Evolutionary conservation across 2,797 vertebrate species (phyloP).

Genomic region (Brachyrhaphis roseni): DNA sequence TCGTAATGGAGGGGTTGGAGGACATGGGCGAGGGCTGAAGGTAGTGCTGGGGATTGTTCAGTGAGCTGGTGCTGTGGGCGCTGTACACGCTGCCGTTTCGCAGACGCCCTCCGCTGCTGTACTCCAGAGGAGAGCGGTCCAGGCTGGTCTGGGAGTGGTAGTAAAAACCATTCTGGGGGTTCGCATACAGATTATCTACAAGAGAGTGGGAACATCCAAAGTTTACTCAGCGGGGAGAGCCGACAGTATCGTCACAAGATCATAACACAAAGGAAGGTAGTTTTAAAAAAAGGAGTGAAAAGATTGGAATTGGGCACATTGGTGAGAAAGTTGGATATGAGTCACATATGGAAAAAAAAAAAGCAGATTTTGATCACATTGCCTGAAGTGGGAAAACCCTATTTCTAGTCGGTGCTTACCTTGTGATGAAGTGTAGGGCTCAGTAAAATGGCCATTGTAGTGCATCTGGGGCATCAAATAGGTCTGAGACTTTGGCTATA

Average conservation of each 20-base stretch:
- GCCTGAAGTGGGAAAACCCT: too few relatives aligned
- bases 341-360: too few relatives aligned
- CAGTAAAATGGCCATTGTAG: constrained; percentile 95
- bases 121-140: constrained; percentile 90
- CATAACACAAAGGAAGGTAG: too few relatives aligned
- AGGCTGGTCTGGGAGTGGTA: constrained; percentile 98
- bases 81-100: constrained; percentile 97
- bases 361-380: too few relatives aligned
- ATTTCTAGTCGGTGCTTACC: constrained; percentile 75
- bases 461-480: constrained; percentile 95
- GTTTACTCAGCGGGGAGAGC: neutral
- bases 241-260: too few relatives aligned
- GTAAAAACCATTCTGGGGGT: constrained; percentile 95
- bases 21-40: constrained; percentile 96
- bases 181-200: constrained; percentile 95
- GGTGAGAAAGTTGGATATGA: too few relatives aligned
- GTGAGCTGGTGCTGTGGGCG: constrained; percentile 95
- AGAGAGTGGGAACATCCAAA: constrained; percentile 8
- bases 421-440: constrained; percentile 95
- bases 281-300: too few relatives aligned
- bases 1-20: constrained; percentile 97
- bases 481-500: constrained; percentile 90
- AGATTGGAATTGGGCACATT: too few relatives aligned
- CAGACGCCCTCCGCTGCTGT: constrained; percentile 82
- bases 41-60: constrained; percentile 94